These are phyloP conservation scores for Caracal caracal DNA, from an alignment of 2,113 vertebrate species.

Conservation along the genomic window DNA sequence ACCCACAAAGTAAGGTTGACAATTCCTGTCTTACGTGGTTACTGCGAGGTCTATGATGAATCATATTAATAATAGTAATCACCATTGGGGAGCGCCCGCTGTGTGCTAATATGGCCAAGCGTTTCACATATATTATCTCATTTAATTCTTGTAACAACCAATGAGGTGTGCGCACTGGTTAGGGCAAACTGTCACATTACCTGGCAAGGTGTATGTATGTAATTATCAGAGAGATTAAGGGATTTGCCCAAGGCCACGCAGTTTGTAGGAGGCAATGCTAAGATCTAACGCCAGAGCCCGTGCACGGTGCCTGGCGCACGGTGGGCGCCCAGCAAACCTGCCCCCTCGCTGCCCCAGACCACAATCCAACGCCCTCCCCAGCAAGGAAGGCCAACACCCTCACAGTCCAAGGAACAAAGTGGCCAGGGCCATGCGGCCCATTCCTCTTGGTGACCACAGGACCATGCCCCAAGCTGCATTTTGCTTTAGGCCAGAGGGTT, in stretches of 20 bases:
- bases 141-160: neutral
- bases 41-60: neutral
- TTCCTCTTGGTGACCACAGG: neutral
- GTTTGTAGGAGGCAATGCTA: neutral
- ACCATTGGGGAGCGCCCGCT: neutral
- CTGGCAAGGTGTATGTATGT: neutral
- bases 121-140: neutral
- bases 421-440: neutral
- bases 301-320: neutral
- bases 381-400: neutral
- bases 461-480: neutral
- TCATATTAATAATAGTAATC: neutral
- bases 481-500: neutral
- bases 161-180: neutral
- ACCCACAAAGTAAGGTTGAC: neutral
- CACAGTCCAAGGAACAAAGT: neutral
- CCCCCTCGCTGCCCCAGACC: neutral
- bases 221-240: neutral
- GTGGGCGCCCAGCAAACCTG: neutral
- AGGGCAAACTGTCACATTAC: neutral
- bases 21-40: neutral
- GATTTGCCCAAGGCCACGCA: neutral
- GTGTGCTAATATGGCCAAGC: neutral
- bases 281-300: neutral
- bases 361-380: neutral